These are phyloP conservation scores for Psittacula echo DNA, from an alignment of 2,797 vertebrate genomes.

Conservation along the genomic window DNA sequence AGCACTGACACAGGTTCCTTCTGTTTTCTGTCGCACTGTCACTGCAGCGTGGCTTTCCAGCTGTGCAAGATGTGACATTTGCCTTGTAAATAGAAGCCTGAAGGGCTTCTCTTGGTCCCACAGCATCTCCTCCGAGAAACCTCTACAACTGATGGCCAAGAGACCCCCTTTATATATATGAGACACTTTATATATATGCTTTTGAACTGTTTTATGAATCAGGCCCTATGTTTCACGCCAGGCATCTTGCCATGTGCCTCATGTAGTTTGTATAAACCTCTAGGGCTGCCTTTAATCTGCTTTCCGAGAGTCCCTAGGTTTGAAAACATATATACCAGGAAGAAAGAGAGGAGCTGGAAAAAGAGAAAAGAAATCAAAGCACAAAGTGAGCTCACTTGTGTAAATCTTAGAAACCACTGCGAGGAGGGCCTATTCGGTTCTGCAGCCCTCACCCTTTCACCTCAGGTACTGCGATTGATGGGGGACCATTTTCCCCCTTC, in stretches of 20 bases:
- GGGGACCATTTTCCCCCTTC: not conserved
- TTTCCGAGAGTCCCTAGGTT: not conserved
- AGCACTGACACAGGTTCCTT: not conserved
- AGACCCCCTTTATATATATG: not conserved
- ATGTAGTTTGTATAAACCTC: conserved; percentile 13
- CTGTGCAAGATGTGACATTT: not conserved
- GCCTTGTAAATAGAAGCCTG: not conserved
- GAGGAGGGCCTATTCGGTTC: not conserved
- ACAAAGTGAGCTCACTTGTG: not conserved
- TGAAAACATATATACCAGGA: not conserved
- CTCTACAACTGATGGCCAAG: not conserved
- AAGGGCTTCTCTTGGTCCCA: not conserved
- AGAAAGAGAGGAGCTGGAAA: not conserved
- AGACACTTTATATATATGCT: not conserved
- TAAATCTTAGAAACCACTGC: not conserved
- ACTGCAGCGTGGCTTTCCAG: not conserved
- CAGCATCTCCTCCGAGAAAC: not conserved
- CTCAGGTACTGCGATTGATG: conserved; percentile 21
- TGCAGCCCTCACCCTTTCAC: conserved; percentile 13
- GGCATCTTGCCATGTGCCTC: conserved; percentile 32
- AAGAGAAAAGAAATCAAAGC: conserved; percentile 9
- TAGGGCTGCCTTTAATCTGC: conserved; percentile 55
- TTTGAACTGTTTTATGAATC: not conserved
- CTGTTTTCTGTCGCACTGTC: not conserved
- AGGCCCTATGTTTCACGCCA: not conserved